Evolutionary conservation across 1,140 invertebrate species (phyloP), one percentile per base, ranked within the genome.

Genomic region (Bactericera cockerelli): DNA sequence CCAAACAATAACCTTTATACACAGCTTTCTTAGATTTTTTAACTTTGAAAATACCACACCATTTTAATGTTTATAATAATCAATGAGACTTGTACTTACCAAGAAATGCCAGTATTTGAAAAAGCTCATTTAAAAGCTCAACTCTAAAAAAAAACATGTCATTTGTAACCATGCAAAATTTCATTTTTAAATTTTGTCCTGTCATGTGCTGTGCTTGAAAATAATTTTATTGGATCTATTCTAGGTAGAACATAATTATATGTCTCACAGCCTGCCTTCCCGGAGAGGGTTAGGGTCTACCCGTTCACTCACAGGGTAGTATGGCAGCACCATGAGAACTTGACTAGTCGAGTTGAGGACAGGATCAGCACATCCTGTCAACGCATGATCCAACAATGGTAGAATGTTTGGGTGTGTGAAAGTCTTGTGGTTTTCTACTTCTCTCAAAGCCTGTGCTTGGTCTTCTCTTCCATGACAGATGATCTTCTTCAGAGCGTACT

Each of bases 401-500:
- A 90, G 80, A n/a, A 92, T 78, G 70, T 89, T 86, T 16, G 79
- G 79, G 72, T 89, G 87, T 54, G 79, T 76, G 8, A 89, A 71
- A 65, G 76, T 74, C 59, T 77, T 78, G 67, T 85, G 83, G 66
- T 84, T 82, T 63, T 87, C 81, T 56, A 89, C 81, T 76, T 93
- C 89, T 63, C 79, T 76, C 62, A 81, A 67, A 0, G 86, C 87
- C 61, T 79, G 70, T 65, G 79, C 77, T 66, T 89, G 83, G 68
- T 93, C 89, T 61, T 88, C 84, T 61, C 80, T 73, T 57, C 81
- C 80, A 71, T 91, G 86, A 69, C 86, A 89, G 39, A 79, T 77
- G 42, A 92, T 88, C 66, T 84, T 78, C 73, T 93, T 93, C 33
- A 91, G 69, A 11, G 88, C 89, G 76, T 80, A 90, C 59, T 78